phyloP scores from a whole-genome alignment of 2,888 invertebrate genomes.

The Cosmia pyralina region DNA sequence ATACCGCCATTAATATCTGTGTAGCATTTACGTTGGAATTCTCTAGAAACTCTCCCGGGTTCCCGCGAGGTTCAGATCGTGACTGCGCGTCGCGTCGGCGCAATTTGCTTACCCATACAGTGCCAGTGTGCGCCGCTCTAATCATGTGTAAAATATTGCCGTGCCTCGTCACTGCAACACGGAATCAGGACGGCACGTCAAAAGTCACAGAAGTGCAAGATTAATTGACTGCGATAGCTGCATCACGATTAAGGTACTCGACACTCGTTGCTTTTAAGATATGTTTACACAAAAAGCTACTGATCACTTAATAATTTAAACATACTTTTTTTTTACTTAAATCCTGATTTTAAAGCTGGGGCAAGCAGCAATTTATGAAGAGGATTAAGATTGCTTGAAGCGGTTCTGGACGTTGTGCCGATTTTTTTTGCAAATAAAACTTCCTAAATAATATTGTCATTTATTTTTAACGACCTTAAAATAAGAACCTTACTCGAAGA shows the following conservation, averaged over 20 bases:
- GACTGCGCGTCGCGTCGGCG: conserved; percentile 88
- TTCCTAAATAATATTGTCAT: neutral
- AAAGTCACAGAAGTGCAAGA: conserved; percentile 82
- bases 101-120: conserved; percentile 90
- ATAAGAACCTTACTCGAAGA: neutral
- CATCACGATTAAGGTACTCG: conserved; percentile 79
- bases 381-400: conserved; percentile 16
- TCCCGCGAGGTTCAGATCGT: conserved; percentile 89
- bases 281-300: conserved; percentile 33
- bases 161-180: conserved; percentile 83
- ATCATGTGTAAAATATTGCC: conserved; percentile 90
- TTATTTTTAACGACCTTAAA: neutral
- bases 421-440: neutral
- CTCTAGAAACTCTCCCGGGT: conserved; percentile 87
- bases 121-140: conserved; percentile 84
- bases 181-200: conserved; percentile 84
- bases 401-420: neutral
- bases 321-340: neutral
- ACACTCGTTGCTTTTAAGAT: conserved; percentile 58
- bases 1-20: conserved; percentile 86
- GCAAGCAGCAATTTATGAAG: conserved; percentile 4
- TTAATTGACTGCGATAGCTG: conserved; percentile 84
- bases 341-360: neutral
- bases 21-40: conserved; percentile 88
- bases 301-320: conserved; percentile 22